Base-by-base conservation (phyloP, 2,888 invertebrate genomes). In the Hemistola chrysoprasaria region DNA sequence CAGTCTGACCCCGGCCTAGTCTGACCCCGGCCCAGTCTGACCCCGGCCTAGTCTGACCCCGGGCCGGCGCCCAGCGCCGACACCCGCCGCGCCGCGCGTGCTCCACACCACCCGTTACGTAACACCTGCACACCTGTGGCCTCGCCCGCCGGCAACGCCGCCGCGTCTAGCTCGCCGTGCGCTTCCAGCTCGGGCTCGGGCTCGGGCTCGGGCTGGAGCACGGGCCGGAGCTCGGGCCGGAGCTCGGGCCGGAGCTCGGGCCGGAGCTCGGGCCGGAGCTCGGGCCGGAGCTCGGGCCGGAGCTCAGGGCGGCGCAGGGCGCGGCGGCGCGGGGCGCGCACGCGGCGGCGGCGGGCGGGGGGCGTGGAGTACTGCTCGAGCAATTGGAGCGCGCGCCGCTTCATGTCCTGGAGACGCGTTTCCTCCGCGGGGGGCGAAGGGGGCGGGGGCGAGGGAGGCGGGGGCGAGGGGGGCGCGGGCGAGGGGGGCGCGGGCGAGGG, bases 341-440 rank as follows among this genome's bases (percentile, higher is more conserved):
- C 21, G 35, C 20, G 36, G 33, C 38, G 45, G 25, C 34, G 38
- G 22, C 34, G 41, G 7, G 45, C 22, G 20, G 32, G 16, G 24
- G n/a, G 32, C 9, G 34, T n/a, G 11, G 26, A 24, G 30, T 26
- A 34, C 40, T 33, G 47, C 11, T 50, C 58, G n/a, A 59, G 50
- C 46, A 61, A 26, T 4, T 27, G 28, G 1, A 63, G 55, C 8
- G 65, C 62, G 20, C 45, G 56, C 10, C 43, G 53, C 50, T 66
- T 70, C 24, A 52, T 38, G 23, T 48, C 53, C 3, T 32, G 27
- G 22, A 65, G 56, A 25, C n/a, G n/a, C n/a, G n/a, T n/a, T n/a
- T n/a, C n/a, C n/a, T n/a, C 41, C 37, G 22, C 47, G 46, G 8
- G 3, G 11, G 7, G 31, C 29, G 28, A 27, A 6, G 11, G 11